Evolutionary conservation across 2,888 invertebrate species (phyloP), one percentile per base, ranked within the genome.

Genomic region (Tridacna crocea): DNA sequence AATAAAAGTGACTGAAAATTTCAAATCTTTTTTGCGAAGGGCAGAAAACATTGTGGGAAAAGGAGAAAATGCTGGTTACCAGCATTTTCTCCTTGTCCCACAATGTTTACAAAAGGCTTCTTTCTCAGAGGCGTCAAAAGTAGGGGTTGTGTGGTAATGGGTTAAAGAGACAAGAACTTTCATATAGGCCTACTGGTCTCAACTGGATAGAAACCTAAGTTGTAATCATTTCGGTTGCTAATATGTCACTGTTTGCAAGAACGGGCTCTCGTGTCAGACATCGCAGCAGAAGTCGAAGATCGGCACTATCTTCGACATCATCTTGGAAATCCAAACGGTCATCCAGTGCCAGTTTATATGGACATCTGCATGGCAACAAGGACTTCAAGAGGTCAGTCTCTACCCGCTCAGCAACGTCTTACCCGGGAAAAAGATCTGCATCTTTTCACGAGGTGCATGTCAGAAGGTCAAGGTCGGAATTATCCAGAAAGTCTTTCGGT

Each of bases 391-490:
- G 70, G 17, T 70, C 70, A 6, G 46, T 19, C 8, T 70, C 70
- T 11, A 36, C 70, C 0, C 48, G 70, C 22, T 46, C 51, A 0
- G 26, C 13, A 10, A 51, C n/a, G 22, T 70, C 70, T 10, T 24
- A 51, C 13, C 70, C 22, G 26, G 26, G 26, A 24, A 27, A 70
- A 51, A 47, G 70, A 19, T 70, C 70, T 10, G 48, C 70, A 6
- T 70, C 70, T 22, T 70, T 70, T 48, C 51, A 70, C 26, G 70
- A 70, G 51, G 70, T 70, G 15, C 70, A 70, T 51, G 70, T 17
- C 3, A 48, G 26, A 24, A 51, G 47, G 70, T 47, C 70, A 22
- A 70, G 70, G 51, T 70, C 70, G 13, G 13, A 17, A 10, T 24
- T 22, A 12, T 15, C 70, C 0, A n/a, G 70, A 13, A 22, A 70